A percentile compares a stretch with the other conserved stretches of the same genome.
These are phyloP conservation scores for Zaprionus capensis DNA, from an alignment of 1,140 invertebrate species.

Conservation along the genomic window DNA sequence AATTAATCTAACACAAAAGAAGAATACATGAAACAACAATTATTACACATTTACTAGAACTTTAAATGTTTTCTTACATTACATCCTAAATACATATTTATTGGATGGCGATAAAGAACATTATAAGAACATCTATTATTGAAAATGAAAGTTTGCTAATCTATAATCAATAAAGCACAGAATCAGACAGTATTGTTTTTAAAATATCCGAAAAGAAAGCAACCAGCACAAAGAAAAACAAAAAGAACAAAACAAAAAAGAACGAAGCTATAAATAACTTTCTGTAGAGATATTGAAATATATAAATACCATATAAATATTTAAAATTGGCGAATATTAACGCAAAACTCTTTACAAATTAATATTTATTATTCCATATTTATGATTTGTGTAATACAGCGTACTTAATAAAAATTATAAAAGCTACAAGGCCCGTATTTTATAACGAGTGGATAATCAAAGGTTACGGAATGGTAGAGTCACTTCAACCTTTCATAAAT, in stretches of 20 bases:
- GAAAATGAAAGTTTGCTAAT: constrained; percentile 18
- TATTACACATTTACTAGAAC: constrained; percentile 40
- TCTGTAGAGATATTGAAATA: constrained; percentile 52
- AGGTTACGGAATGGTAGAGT: too few relatives aligned
- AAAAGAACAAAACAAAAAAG: constrained; percentile 2
- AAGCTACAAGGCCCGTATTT: constrained; percentile 13
- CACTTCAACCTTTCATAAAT: too few relatives aligned
- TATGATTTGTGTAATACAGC: constrained; percentile 66
- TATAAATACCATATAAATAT: constrained; percentile 39
- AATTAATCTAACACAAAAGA: constrained; percentile 34
- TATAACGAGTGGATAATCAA: too few relatives aligned
- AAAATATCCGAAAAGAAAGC: constrained; percentile 6
- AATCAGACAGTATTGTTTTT: constrained; percentile 30
- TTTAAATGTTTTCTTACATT: constrained; percentile 56
- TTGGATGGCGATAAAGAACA: constrained; percentile 18
- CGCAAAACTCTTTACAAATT: constrained; percentile 42
- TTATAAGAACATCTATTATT: constrained; percentile 24
- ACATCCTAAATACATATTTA: constrained; percentile 26
- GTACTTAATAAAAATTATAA: constrained; percentile 64
- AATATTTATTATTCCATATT: constrained; percentile 60
- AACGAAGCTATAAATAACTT: constrained; percentile 37
- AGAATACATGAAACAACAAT: constrained; percentile 20
- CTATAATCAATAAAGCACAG: constrained; percentile 20
- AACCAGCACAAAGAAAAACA: background rate
- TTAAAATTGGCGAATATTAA: constrained; percentile 42